These are phyloP conservation scores for Ceyx erithaca DNA, from an alignment of 2,797 vertebrate genomes.

Conservation along the genomic window DNA sequence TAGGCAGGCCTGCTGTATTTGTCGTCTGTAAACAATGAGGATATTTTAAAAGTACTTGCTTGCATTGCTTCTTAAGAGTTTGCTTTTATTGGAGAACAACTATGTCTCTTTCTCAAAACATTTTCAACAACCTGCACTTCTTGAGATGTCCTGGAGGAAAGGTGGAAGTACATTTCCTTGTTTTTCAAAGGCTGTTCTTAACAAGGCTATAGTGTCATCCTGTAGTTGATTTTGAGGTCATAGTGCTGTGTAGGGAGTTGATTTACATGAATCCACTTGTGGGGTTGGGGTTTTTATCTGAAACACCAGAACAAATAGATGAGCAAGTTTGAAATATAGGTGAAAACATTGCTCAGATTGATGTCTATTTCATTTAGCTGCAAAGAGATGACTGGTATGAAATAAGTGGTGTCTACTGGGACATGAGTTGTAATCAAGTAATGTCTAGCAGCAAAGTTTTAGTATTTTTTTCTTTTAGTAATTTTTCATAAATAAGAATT, in stretches of 20 bases:
- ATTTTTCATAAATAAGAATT: neutral
- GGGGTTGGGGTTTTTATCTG: neutral
- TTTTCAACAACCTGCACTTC: neutral
- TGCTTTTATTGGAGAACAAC: neutral
- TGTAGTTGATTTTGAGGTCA: neutral
- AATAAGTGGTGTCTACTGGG: neutral
- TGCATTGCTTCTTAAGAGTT: neutral
- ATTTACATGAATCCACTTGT: neutral
- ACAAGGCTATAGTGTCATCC: neutral
- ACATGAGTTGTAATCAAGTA: neutral
- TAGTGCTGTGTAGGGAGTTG: neutral
- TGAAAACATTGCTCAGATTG: neutral
- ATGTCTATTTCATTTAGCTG: neutral
- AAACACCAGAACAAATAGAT: neutral
- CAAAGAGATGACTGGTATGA: neutral
- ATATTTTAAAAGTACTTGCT: neutral
- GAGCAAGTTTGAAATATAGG: neutral
- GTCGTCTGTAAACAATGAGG: neutral
- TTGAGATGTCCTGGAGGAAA: neutral
- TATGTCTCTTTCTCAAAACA: neutral
- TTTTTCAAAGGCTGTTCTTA: neutral
- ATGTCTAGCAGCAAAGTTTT: neutral
- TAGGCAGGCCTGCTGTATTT: neutral
- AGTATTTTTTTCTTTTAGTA: no score
- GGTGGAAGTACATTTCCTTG: neutral